Evolutionary conservation across 2,797 vertebrate genomes (phyloP).

Genomic region (Gallinago stenura): DNA sequence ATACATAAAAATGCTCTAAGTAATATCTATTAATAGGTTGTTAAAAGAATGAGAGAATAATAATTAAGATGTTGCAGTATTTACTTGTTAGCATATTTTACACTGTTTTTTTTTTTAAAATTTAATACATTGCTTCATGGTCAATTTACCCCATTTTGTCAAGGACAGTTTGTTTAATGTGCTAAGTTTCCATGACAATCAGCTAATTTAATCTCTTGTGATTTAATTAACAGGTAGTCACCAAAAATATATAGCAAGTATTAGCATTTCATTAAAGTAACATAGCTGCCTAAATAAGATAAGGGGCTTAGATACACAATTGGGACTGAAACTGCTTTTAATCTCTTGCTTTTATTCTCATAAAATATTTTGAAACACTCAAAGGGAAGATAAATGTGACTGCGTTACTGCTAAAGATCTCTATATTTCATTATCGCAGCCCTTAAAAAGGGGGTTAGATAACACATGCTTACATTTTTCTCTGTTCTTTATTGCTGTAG

Average conservation of each 20-base stretch:
- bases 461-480: neutral
- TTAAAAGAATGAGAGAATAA: neutral
- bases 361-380: neutral
- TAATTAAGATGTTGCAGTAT: neutral
- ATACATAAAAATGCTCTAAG: neutral
- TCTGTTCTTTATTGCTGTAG: neutral
- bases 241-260: neutral
- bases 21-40: neutral
- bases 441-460: neutral
- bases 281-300: neutral
- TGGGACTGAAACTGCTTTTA: neutral
- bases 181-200: conserved; percentile 15
- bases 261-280: conserved; percentile 12
- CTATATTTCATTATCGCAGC: neutral
- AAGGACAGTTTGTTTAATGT: neutral
- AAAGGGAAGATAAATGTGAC: neutral
- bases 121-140: neutral
- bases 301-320: neutral
- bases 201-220: neutral
- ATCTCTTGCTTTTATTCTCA: neutral
- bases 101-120: neutral
- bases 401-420: neutral
- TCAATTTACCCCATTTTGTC: neutral
- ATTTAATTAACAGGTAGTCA: conserved; percentile 37
- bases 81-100: neutral